Evolutionary conservation across 2,797 vertebrate genomes (phyloP).

Genomic region (Sternotherus odoratus): DNA sequence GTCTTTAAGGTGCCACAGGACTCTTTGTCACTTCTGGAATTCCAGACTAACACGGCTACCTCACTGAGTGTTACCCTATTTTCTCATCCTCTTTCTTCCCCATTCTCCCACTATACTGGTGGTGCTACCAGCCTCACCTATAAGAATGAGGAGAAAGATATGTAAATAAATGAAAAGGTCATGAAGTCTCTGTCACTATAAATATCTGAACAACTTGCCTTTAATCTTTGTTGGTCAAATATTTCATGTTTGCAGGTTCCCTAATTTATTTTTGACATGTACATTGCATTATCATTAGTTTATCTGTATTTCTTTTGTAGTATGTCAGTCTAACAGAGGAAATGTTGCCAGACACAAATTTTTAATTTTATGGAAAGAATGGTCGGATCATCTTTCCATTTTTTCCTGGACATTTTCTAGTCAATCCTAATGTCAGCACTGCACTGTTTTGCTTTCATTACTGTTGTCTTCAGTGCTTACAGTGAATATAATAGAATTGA

Average conservation of each 20-base stretch:
- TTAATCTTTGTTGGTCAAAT: not conserved
- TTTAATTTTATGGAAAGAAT: not conserved
- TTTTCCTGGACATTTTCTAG: constrained; percentile 43
- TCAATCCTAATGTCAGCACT: not conserved
- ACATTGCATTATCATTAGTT: not conserved
- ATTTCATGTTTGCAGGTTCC: constrained; percentile 22
- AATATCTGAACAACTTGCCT: not conserved
- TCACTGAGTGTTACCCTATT: not conserved
- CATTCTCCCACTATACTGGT: not conserved
- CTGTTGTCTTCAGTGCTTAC: not conserved
- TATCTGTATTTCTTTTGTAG: constrained; percentile 16
- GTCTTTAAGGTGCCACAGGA: too few species aligned
- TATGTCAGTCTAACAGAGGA: constrained; percentile 40
- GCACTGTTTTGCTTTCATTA: constrained; percentile 22
- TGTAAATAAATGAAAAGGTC: not conserved
- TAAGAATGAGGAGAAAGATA: not conserved
- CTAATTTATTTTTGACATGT: constrained; percentile 17
- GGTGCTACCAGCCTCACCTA: not conserved
- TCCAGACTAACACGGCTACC: too few species aligned
- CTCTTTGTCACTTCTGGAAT: too few species aligned
- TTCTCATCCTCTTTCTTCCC: not conserved
- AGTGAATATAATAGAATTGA: constrained; percentile 34
- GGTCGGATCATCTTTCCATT: constrained; percentile 36
- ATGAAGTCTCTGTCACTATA: not conserved
- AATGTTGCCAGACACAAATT: constrained; percentile 14